Evolutionary conservation across 2,113 vertebrate species (phyloP), one percentile per base, ranked within the genome.

Genomic region (Phaethon lepturus): DNA sequence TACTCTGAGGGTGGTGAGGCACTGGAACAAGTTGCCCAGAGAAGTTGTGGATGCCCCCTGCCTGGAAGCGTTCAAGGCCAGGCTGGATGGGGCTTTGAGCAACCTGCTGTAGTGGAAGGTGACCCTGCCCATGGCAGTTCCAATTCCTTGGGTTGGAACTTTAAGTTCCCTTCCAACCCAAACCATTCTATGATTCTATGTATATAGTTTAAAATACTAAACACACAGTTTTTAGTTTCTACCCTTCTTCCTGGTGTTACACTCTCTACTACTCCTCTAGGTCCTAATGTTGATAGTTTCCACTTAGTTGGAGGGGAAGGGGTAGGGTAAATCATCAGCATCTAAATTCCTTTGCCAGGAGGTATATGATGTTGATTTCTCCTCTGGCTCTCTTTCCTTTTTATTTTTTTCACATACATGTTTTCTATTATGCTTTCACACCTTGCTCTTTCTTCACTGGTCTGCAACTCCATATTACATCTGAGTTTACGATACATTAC

Each of bases 391-490:
- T 14, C 15, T 5, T 38, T 78, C 8, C 2, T 25, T 8, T 35
- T 28, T 22, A 13, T 5, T 13, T 26, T 10, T 5, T 2, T 4
- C 8, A 10, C 6, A 22, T 10, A 42, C 11, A 33, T 33, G 6
- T 86, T 76, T 91, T 64, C 20, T 60, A 10, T 6, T 26, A 31
- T 38, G 10, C 19, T 94, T 95, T 73, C 50, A 68, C 45, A 60
- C 26, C 5, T 44, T 73, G 28, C 8, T 80, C 18, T 75, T 86
- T 91, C 38, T 38, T 76, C 44, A 29, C 16, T 45, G 35, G 10
- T 79, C 49, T 93, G 44, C 35, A 80, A 15, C n/a, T 77, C 78
- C 5, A 0, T 31, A 22, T 80, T 77, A 35, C 33, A 26, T 20
- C 6, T 3, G 50, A 40, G 20, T 50, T 92, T 71, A 20, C 56